Conservation (phyloP, 2,113 vertebrate species). For the Catharus fuscescens region DNA sequence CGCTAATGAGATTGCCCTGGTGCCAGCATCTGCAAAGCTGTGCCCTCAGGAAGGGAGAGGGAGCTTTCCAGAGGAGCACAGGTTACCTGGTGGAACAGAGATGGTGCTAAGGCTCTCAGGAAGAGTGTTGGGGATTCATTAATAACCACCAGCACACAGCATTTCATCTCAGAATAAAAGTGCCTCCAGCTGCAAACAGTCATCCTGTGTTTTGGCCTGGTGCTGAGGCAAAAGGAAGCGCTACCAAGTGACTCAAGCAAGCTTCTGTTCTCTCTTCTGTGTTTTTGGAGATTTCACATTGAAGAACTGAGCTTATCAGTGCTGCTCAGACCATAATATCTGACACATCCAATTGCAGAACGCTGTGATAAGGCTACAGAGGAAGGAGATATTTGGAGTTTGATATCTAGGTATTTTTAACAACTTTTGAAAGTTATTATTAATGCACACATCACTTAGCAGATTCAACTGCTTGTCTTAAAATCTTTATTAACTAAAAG, state of each 20-base stretch:
- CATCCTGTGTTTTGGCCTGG: neutral
- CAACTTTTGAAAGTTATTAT: neutral
- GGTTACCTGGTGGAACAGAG: conserved; percentile 33
- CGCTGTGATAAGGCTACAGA: neutral
- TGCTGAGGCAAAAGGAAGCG: neutral
- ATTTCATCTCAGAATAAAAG: neutral
- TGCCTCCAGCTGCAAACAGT: neutral
- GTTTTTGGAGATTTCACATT: neutral
- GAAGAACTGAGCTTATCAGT: neutral
- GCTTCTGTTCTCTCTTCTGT: neutral
- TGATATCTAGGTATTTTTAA: neutral
- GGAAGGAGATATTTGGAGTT: neutral
- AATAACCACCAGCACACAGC: neutral
- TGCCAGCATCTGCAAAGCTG: conserved; percentile 46
- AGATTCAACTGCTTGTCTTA: neutral
- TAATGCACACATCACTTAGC: neutral
- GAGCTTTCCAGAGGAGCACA: conserved; percentile 27
- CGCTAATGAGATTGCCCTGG: conserved; percentile 56
- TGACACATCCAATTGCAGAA: rapidly evolving
- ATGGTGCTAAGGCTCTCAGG: neutral
- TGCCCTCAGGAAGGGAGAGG: neutral
- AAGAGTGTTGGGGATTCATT: conserved; percentile 4
- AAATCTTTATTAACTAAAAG: neutral
- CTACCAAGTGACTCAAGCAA: neutral
- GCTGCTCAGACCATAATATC: neutral